Evolutionary conservation across 2,797 vertebrate genomes (phyloP).

Genomic region (Sitta carolinensis): DNA sequence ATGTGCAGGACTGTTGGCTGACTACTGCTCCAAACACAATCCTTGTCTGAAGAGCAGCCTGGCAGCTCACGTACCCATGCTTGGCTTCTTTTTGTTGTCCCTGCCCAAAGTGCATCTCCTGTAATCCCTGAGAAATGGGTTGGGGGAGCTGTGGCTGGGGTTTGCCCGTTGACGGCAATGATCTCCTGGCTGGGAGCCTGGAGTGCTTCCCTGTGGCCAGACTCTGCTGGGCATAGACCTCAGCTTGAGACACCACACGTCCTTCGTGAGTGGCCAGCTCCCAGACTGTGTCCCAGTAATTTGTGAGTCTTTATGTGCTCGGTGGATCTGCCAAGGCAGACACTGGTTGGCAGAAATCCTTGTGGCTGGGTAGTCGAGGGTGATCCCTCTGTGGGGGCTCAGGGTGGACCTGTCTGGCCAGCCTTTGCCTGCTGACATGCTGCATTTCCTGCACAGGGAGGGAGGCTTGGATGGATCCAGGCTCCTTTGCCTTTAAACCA

Average conservation of each 20-base stretch:
- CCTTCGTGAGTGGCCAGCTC: not conserved
- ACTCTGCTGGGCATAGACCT: not conserved
- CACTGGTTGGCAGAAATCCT: not conserved
- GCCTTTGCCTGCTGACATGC: not conserved
- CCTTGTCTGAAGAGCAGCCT: not conserved
- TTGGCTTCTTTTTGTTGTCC: fast-evolving
- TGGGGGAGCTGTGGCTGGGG: fast-evolving
- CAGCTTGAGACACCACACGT: fast-evolving
- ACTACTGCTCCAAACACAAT: fast-evolving
- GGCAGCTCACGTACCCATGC: fast-evolving
- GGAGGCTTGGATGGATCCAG: not conserved
- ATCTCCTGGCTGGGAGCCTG: not conserved
- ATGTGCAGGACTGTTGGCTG: not conserved
- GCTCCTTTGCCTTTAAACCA: not conserved
- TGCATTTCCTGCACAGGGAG: not conserved
- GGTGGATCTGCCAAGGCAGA: not conserved
- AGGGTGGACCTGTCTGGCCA: not conserved
- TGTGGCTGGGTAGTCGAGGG: not conserved
- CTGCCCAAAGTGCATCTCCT: not conserved
- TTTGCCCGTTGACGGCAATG: fast-evolving
- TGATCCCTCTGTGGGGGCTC: not conserved
- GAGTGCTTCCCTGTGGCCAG: fast-evolving
- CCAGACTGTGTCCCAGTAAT: not conserved
- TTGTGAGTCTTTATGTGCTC: not conserved
- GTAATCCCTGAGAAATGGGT: not conserved